A percentile compares a stretch with the other conserved stretches of the same genome.
Evolutionary conservation across 2,113 vertebrate genomes (phyloP).

Genomic region (Sterrhoptilus dennistouni): DNA sequence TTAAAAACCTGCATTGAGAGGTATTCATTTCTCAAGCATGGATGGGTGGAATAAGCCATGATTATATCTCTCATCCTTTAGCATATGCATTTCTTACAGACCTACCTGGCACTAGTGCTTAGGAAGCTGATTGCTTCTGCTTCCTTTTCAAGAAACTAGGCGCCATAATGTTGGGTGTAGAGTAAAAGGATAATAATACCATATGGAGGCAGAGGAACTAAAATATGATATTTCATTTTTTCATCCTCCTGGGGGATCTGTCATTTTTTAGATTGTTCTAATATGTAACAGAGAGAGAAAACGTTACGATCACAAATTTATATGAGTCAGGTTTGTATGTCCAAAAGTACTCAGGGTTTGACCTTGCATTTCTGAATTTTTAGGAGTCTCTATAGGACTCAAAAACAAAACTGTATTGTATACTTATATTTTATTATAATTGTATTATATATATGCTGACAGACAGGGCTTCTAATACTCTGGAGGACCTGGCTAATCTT

Average conservation of each 20-base stretch:
- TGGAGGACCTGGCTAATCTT: neutral
- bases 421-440: neutral
- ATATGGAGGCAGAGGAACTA: neutral
- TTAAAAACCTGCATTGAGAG: neutral
- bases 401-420: constrained; percentile 35
- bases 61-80: neutral
- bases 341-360: constrained; percentile 32
- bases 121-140: neutral
- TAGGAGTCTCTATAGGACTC: constrained; percentile 29
- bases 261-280: constrained; percentile 2
- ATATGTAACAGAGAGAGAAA: constrained; percentile 17
- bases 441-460: neutral
- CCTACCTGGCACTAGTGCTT: neutral
- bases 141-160: neutral
- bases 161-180: neutral
- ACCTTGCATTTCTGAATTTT: constrained; percentile 53
- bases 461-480: constrained; percentile 35
- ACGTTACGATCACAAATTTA: constrained; percentile 9
- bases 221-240: constrained; percentile 56
- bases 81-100: neutral
- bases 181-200: constrained; percentile 13
- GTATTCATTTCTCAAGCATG: neutral
- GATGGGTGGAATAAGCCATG: neutral
- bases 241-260: constrained; percentile 25
- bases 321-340: neutral